Base-by-base conservation (phyloP, 2,888 invertebrate genomes). In the Watsonalla binaria region DNA sequence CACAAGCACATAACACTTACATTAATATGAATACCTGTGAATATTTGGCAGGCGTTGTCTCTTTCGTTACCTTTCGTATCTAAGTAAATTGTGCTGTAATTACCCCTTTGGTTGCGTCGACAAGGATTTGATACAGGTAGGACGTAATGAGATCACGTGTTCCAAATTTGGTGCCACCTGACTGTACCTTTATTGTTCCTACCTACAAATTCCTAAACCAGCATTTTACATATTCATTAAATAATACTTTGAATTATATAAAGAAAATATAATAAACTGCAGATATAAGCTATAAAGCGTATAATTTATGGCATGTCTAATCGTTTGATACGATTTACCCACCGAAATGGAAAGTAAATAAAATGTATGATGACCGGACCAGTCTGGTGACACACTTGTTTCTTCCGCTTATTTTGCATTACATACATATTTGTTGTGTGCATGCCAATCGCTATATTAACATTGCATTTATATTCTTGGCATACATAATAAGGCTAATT, bases 391-490 rank as follows among this genome's bases (percentile, higher is more conserved):
- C 51, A 59, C 59, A 58, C 54, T 63, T 69, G 66, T 57, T 63
- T 67, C 70, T 75, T 75, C 72, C 75, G 78, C 70, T 70, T 74
- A 58, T 47, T 75, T 73, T 68, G 61, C 72, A 72, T 74, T 63
- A 64, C 58, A 57, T 58, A 60, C 59, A 63, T 65, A 67, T 78
- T 69, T 73, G 72, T 68, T 69, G 65, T 68, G 67, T 58, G 66
- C 74, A 76, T 78, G 72, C 72, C 75, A 78, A 78, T 78, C 65
- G 76, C 58, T 57, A 57, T 42, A 42, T 69, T 58, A 63, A 68
- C 68, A 58, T 60, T 71, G 68, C 67, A 73, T 76, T 71, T 76
- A 73, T 68, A 58, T 62, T 61, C 58, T 68, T 65, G 68, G 65
- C 58, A 60, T 5, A 5, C 8, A 8, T 35, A 48, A 48, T 33